Evolutionary conservation across 2,113 vertebrate genomes (phyloP), one percentile per base, ranked within the genome.

Genomic region (Lontra canadensis): DNA sequence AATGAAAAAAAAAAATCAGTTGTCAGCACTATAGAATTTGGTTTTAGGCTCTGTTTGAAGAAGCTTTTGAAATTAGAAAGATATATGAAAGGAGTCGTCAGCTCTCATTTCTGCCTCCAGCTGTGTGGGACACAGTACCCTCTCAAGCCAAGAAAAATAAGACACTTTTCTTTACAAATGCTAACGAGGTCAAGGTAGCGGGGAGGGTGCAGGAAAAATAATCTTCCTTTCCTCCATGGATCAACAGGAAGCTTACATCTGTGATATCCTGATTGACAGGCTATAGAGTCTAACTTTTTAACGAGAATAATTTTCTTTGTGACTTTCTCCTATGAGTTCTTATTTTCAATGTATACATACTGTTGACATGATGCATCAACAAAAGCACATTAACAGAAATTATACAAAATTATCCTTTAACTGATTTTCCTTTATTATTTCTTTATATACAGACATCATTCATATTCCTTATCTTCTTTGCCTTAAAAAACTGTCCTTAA

Each of bases 141-240:
- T 90, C 78, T 92, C 92, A 96, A 94, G 95, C 36, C 23, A 83
- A 42, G 85, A 63, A 69, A 92, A 94, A 55, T 55, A 67, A 90
- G 57, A 23, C 26, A 21, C 39, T 49, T 85, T 93, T 84, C 59
- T 92, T 91, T 47, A 21, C 44, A 20, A 82, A 55, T n/a, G 44
- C 5, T 80, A 85, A 71, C 36, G 36, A 82, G 42, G 26, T 36
- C 31, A n/a, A 47, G 47, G 17, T 11, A 11, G 20, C 21, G 15
- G 1, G 47, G 57, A 44, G 21, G 29, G 18, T 57, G 17, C 71
- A 73, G 73, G 52, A 83, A 59, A 88, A 95, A 61, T 89, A 63
- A 52, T 94, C n/a, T 83, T 82, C 4, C 15, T 89, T 94, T 93
- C 25, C 57, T 94, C 42, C n/a, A 4, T 85, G 67, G 4, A 74